A percentile compares a stretch with the other conserved stretches of the same genome.
Evolutionary conservation across 2,888 invertebrate species (phyloP).

Genomic region (Mimumesa dahlbomi): DNA sequence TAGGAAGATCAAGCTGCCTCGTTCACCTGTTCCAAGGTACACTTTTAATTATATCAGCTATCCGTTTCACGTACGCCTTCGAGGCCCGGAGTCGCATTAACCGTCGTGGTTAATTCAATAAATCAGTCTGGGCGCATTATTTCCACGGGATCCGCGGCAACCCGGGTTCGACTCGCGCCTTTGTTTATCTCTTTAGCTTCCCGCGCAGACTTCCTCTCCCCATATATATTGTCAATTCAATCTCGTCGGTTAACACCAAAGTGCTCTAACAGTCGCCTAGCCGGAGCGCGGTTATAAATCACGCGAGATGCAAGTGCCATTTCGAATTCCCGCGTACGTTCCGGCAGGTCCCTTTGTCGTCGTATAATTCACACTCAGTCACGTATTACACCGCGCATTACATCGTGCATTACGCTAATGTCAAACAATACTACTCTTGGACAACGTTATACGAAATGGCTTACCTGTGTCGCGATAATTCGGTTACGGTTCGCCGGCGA

Average conservation of each 20-base stretch:
- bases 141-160: slow-evolving; percentile 26
- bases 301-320: slow-evolving; percentile 59
- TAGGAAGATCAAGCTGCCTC: too few species aligned
- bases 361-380: slow-evolving; percentile 66
- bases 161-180: slow-evolving; percentile 2
- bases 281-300: slow-evolving; percentile 51
- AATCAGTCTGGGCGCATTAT: not conserved
- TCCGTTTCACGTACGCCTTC: too few species aligned
- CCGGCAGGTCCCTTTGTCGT: slow-evolving; percentile 55
- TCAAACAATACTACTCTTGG: slow-evolving; percentile 55
- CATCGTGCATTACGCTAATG: slow-evolving; percentile 61
- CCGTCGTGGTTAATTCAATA: not conserved
- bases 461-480: not conserved
- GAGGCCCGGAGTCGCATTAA: not conserved
- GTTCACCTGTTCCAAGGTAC: too few species aligned
- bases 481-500: too few species aligned
- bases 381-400: slow-evolving; percentile 61
- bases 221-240: slow-evolving; percentile 57
- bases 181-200: slow-evolving; percentile 34
- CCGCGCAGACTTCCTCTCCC: slow-evolving; percentile 9
- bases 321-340: slow-evolving; percentile 57
- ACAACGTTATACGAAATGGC: slow-evolving; percentile 6
- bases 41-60: too few species aligned
- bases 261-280: slow-evolving; percentile 32
- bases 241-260: slow-evolving; percentile 51